Percentiles rank a stretch among this genome's conserved stretches.
Conservation (phyloP, 92 coral and sea anemone species). For the Bergia sp. region DNA sequence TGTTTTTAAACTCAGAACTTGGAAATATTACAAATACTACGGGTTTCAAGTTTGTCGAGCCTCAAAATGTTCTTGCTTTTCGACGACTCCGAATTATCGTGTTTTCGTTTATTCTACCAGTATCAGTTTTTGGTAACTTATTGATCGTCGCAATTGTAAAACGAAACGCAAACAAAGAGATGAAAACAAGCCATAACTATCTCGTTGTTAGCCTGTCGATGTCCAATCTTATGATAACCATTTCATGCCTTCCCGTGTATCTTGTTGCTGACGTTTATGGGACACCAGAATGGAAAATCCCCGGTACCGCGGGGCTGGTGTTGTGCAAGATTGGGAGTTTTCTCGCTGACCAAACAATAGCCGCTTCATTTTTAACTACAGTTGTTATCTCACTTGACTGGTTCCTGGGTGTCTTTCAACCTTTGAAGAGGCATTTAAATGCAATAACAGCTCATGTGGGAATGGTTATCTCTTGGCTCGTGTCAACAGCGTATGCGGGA, state of each 20-base stretch:
- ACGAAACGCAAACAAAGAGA: constrained; percentile 26
- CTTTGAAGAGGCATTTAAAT: constrained; percentile 18
- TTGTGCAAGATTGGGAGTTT: constrained; percentile 29
- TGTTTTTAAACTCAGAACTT: neutral
- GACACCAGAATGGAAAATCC: neutral
- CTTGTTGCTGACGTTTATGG: neutral
- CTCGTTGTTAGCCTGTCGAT: constrained; percentile 13
- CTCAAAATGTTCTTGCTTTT: neutral
- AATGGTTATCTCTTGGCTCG: neutral
- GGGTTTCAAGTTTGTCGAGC: neutral
- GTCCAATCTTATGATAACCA: constrained; percentile 13
- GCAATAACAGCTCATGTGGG: neutral
- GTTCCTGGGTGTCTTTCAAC: constrained; percentile 16
- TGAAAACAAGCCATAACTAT: constrained; percentile 32
- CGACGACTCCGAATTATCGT: neutral
- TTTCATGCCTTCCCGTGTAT: constrained; percentile 7
- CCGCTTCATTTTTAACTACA: constrained; percentile 14
- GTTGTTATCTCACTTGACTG: constrained; percentile 15
- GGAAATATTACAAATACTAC: constrained; percentile 10
- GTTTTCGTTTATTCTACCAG: neutral
- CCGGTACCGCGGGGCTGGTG: neutral
- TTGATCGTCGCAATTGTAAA: constrained; percentile 18
- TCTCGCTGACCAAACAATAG: constrained; percentile 33
- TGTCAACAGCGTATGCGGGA: constrained; percentile 8
- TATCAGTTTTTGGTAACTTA: constrained; percentile 18